Base-by-base conservation (phyloP, 2,888 invertebrate genomes). In the Chelonus formosanus region DNA sequence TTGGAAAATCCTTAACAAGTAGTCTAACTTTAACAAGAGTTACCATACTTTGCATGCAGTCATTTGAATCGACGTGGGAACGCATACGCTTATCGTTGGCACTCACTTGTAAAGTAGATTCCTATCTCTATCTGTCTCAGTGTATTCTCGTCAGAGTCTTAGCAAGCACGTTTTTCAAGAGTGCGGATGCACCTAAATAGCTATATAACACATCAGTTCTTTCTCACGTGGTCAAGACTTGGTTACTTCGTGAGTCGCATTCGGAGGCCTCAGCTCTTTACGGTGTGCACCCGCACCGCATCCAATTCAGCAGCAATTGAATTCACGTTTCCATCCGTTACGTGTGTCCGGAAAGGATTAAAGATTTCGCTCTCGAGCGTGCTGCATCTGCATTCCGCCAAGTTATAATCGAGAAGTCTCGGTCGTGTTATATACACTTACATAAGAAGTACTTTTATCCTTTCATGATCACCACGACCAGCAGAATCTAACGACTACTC, bases 321-420 rank as follows among this genome's bases (percentile, higher is more conserved):
- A 83, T 82, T 80, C 78, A 78, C 78, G 76, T 79, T 80, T 80
- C 76, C 78, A 76, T 77, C 80, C 79, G 80, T 82, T 82, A 80
- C 72, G 76, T 75, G 77, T 76, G 78, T 77, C 80, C 78, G 79
- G 79, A 78, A 81, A 82, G 82, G 83, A 83, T 83, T 82, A 80
- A 72, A 72, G 61, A 73, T 72, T 70, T 69, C 55, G 67, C 53
- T 20, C 20, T 68, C 68, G 74, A 78, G 76, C 81, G 80, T 80
- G 80, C 77, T 78, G 79, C 79, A 80, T 80, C 80, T 79, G 80
- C 79, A 78, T 78, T 76, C 50, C 10, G 48, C 43, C 50, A 54
- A 47, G 31, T 32, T 65, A 32, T 59, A 59, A 59, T 60, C 34
- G 60, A 59, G 53, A 10, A 31, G 57, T 50, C 50, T 48, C 53